These are phyloP conservation scores for Chromoteleia sp. DNA, from an alignment of 2,888 invertebrate genomes.

Conservation along the genomic window DNA sequence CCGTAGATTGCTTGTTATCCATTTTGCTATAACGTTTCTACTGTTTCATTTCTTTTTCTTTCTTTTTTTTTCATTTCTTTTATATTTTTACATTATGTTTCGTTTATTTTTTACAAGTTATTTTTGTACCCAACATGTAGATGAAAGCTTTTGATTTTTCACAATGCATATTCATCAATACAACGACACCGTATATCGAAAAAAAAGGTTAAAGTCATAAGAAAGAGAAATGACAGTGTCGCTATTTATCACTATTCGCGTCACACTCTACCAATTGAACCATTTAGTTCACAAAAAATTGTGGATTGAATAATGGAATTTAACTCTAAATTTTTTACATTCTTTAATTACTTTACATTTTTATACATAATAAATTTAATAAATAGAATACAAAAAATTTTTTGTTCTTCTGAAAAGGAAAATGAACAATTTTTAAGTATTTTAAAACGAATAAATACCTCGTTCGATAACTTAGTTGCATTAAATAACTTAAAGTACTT, in stretches of 20 bases:
- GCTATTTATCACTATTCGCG: background rate
- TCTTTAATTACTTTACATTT: too few species aligned
- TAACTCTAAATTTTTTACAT: background rate
- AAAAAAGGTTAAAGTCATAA: background rate
- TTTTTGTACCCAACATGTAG: constrained; percentile 14
- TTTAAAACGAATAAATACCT: too few species aligned
- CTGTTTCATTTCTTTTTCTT: constrained; percentile 18
- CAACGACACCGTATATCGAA: background rate
- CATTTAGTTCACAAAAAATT: constrained; percentile 1
- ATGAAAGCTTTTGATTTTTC: constrained; percentile 4
- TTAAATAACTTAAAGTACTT: too few species aligned
- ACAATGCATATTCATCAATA: background rate
- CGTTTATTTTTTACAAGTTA: constrained; percentile 10
- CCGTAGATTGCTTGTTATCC: constrained; percentile 75
- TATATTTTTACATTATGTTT: constrained; percentile 3
- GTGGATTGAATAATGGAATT: constrained; percentile 1
- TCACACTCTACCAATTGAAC: background rate
- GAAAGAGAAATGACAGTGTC: background rate
- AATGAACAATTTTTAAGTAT: too few species aligned
- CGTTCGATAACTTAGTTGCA: too few species aligned
- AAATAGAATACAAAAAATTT: too few species aligned
- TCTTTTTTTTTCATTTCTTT: constrained; percentile 13
- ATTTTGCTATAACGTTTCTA: constrained; percentile 55
- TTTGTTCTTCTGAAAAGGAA: too few species aligned
- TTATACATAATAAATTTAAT: background rate